phyloP scores from a whole-genome alignment of 1,140 invertebrate species.

The Scaptodrosophila lebanonensis region DNA sequence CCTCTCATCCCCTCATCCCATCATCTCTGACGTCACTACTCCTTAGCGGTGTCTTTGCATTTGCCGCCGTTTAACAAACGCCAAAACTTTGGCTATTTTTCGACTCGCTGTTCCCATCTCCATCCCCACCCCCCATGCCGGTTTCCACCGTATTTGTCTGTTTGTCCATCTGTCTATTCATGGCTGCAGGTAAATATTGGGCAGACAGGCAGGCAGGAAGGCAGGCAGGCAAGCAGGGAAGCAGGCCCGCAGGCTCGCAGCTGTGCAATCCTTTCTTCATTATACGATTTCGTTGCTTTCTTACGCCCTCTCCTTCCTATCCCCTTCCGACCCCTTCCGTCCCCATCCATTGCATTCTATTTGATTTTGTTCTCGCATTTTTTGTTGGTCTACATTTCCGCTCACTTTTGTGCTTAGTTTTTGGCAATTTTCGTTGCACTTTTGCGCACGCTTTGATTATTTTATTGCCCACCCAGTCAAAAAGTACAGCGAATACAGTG shows the following conservation, averaged over 20 bases:
- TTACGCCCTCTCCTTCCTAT: background rate
- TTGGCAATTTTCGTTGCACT: constrained; percentile 70
- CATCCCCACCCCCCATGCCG: background rate
- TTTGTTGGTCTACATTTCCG: constrained; percentile 16
- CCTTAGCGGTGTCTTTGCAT: too few relatives aligned
- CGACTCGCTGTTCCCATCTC: constrained; percentile 17
- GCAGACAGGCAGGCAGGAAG: too few relatives aligned
- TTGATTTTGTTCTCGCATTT: constrained; percentile 7
- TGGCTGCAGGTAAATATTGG: constrained; percentile 68
- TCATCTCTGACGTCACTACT: too few relatives aligned
- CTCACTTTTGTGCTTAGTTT: constrained; percentile 64
- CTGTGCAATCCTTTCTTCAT: constrained; percentile 29
- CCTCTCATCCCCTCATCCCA: background rate
- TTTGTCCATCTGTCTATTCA: constrained; percentile 20
- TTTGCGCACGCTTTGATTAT: constrained; percentile 73
- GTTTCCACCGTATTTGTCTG: constrained; percentile 14
- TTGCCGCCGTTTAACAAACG: too few relatives aligned
- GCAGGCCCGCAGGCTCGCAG: constrained; percentile 44
- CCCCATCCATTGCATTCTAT: constrained; percentile 7
- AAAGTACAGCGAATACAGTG: too few relatives aligned
- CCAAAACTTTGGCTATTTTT: constrained; percentile 51
- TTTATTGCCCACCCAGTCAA: constrained; percentile 55
- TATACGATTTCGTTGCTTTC: background rate
- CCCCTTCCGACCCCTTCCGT: background rate
- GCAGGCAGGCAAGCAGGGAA: too few relatives aligned